Evolutionary conservation across 2,888 invertebrate genomes (phyloP).

Genomic region (Anagyrus pseudococci): DNA sequence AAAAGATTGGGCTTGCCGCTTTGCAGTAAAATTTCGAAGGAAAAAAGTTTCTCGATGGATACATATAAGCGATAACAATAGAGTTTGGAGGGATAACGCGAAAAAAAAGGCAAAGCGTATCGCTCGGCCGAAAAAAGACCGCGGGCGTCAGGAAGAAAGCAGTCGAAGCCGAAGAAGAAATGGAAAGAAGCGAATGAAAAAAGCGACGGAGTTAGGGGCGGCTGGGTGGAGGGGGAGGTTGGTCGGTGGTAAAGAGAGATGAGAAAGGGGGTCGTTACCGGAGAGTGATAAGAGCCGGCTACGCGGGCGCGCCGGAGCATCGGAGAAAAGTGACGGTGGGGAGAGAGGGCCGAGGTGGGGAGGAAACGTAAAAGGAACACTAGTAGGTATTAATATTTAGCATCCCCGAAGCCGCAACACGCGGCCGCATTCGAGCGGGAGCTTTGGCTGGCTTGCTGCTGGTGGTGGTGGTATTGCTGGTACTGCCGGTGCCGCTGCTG

Average conservation of each 20-base stretch:
- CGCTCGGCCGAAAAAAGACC: too few relatives aligned
- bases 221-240: constrained; percentile 30
- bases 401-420: constrained; percentile 55
- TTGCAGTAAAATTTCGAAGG: too few relatives aligned
- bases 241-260: constrained; percentile 11
- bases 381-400: constrained; percentile 62
- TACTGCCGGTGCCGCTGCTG: too few relatives aligned
- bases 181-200: too few relatives aligned
- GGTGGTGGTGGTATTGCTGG: too few relatives aligned
- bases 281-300: constrained; percentile 28
- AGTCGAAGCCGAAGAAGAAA: too few relatives aligned
- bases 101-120: too few relatives aligned
- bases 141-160: too few relatives aligned
- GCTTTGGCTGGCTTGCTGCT: constrained; percentile 41
- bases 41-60: too few relatives aligned
- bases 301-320: neutral
- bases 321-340: constrained; percentile 36
- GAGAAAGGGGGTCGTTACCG: constrained; percentile 29
- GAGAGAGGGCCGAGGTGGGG: constrained; percentile 43
- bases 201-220: neutral
- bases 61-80: too few relatives aligned
- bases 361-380: constrained; percentile 57
- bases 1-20: too few relatives aligned
- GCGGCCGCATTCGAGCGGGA: constrained; percentile 53
- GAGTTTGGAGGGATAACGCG: too few relatives aligned